Conservation (phyloP, 1,140 invertebrate species). For the Macrobrachium rosenbergii region DNA sequence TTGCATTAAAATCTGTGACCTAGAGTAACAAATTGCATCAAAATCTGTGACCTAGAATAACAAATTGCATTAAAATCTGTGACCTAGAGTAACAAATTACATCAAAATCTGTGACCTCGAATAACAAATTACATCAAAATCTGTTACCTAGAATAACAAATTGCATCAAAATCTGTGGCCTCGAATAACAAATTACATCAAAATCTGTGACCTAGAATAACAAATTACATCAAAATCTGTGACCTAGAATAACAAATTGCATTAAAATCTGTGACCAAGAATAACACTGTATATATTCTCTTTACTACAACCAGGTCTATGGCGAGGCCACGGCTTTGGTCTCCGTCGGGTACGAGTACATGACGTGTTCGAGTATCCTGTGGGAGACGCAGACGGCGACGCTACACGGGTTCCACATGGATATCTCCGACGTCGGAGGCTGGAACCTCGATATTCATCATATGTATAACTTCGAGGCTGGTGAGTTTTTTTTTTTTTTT, state of each 20-base stretch:
- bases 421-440: conserved; percentile 95
- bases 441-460: conserved; percentile 99
- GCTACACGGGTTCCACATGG: conserved; percentile 96
- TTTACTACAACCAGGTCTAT: conserved; percentile 75
- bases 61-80: too few species aligned
- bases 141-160: too few species aligned
- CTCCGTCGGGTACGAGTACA: conserved; percentile 94
- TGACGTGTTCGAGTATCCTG: conserved; percentile 85
- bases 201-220: too few species aligned
- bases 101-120: too few species aligned
- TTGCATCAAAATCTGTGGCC: too few species aligned
- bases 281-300: not conserved
- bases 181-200: too few species aligned
- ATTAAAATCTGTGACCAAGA: not conserved
- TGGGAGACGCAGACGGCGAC: conserved; percentile 96
- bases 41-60: too few species aligned
- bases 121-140: too few species aligned
- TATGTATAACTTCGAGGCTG: conserved; percentile 95
- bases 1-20: too few species aligned
- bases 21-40: too few species aligned
- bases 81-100: too few species aligned
- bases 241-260: not conserved
- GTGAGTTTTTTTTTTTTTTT: conserved; percentile 68
- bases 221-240: not conserved
- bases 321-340: conserved; percentile 86